Base-by-base conservation (phyloP, 2,113 vertebrate species). In the Morone chrysops region DNA sequence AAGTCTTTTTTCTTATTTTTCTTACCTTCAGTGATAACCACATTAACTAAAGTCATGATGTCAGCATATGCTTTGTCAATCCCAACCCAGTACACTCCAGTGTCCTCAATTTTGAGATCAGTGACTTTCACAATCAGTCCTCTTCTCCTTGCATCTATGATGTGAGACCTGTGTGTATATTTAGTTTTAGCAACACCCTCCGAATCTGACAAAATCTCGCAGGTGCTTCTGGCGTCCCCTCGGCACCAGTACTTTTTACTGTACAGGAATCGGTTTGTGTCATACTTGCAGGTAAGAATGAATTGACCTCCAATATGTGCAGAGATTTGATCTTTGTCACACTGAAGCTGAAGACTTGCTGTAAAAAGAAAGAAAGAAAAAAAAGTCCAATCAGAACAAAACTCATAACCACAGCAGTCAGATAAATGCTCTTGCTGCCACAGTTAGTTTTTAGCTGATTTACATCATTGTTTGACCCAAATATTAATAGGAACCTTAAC, bases 191-290 rank as follows among this genome's bases (percentile, higher is more conserved):
- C 13, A 25, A 36, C 36, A 4, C 43, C 36, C 0, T 95, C 89
- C 2, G 94, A 93, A 60, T 96, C 84, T n/a, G 72, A 82, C 81
- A 96, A 14, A 67, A 95, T 71, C n/a, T 88, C 79, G 82, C 95
- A 96, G 8, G 86, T 86, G 3, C 0, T 5, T 20, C 81, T 68
- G 60, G 85, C 90, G 16, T 89, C 40, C 17, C 95, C 95, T 43
- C 25, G 76, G 53, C 95, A 96, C 94, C 93, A 96, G 86, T 95
- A 95, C 76, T 95, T 96, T 43, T 93, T 95, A 68, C 2, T 89
- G 61, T n/a, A 90, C 16, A 36, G 4, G 67, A 48, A 94, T 0
- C 0, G 0, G 0, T 0, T 80, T 48, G 45, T 31, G 40, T 87
- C 9, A 56, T 94, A 95, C 0, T 0, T 54, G 89, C 95, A 95